These are phyloP conservation scores for Odontophorus gujanensis DNA, from an alignment of 2,113 vertebrate species.

Conservation along the genomic window DNA sequence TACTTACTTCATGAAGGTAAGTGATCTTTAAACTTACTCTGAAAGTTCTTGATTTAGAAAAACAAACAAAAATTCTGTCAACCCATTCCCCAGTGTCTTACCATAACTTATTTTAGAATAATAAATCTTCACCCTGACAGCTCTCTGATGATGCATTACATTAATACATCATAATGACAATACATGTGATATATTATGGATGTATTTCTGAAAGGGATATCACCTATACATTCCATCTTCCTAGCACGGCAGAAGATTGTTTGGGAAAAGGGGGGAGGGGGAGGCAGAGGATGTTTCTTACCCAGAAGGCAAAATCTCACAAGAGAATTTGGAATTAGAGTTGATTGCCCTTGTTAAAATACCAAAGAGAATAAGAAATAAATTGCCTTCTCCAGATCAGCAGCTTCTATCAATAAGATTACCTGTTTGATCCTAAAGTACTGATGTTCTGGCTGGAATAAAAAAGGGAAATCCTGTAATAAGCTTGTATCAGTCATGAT, in stretches of 20 bases:
- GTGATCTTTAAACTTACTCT: conserved; percentile 64
- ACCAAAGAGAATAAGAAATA: conserved; percentile 14
- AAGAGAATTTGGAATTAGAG: conserved; percentile 12
- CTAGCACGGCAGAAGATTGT: conserved; percentile 35
- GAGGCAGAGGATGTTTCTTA: not conserved
- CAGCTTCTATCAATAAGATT: not conserved
- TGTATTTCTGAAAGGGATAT: conserved; percentile 73
- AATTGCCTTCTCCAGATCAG: not conserved
- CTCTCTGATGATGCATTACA: conserved; percentile 77
- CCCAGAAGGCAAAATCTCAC: conserved; percentile 19
- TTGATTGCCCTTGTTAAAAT: conserved; percentile 33
- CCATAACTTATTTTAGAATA: conserved; percentile 58
- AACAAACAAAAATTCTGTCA: conserved; percentile 76
- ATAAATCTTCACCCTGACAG: conserved; percentile 78
- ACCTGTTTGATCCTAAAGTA: not conserved
- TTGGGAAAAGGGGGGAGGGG: conserved; percentile 23
- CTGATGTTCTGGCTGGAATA: not conserved
- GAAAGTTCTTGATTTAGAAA: conserved; percentile 75
- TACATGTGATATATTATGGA: conserved; percentile 70
- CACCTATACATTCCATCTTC: conserved; percentile 67
- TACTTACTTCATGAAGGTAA: conserved; percentile 47
- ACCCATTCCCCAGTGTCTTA: conserved; percentile 51
- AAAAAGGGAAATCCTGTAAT: not conserved
- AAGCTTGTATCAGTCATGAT: not conserved
- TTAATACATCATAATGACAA: conserved; percentile 81